Base-by-base conservation (phyloP, 2,797 vertebrate genomes). In the Nothura maculosa region DNA sequence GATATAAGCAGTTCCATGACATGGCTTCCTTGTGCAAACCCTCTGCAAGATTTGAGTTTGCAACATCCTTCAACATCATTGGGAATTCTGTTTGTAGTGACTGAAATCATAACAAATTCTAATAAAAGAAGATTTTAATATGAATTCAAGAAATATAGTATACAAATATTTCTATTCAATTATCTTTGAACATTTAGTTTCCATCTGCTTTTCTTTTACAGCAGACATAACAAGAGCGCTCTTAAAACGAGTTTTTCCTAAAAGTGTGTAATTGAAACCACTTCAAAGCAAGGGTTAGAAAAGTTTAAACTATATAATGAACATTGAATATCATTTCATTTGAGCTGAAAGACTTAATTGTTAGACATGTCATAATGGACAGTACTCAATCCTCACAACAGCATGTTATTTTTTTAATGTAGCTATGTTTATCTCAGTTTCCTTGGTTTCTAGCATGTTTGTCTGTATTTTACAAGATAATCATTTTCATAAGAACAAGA, bases 201-300 rank as follows among this genome's bases (percentile, higher is more conserved):
- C 58, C 68, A 77, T 93, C 83, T 92, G 81, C 34, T 87, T 93
- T 85, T 85, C 64, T 87, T 96, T 94, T 68, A 78, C 48, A 89
- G 45, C 27, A 90, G 84, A 87, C 88, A 90, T 92, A 94, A 93
- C 48, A 95, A 90, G 57, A 68, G 78, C 15, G n/a, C 1, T 5
- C 11, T 89, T 94, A 93, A 94, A 86, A 89, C 47, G 68, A 72
- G 11, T 19, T 87, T 88, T 85, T 81, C 50, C 76, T 75, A 52
- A 91, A 48, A 72, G 11, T 62, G 50, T 0, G 13, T 47, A 93
- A 89, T 21, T 69, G 75, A 94, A 93, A 94, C 75, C 34, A 32
- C 81, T 92, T 93, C 88, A 96, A 93, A 95, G 86, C 3, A 28
- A 78, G 61, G 67, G 6, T 87, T 67, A 85, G 60, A n/a, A 85